Evolutionary conservation across 2,888 invertebrate species (phyloP), one percentile per base, ranked within the genome.

Genomic region (Catocala sponsa): DNA sequence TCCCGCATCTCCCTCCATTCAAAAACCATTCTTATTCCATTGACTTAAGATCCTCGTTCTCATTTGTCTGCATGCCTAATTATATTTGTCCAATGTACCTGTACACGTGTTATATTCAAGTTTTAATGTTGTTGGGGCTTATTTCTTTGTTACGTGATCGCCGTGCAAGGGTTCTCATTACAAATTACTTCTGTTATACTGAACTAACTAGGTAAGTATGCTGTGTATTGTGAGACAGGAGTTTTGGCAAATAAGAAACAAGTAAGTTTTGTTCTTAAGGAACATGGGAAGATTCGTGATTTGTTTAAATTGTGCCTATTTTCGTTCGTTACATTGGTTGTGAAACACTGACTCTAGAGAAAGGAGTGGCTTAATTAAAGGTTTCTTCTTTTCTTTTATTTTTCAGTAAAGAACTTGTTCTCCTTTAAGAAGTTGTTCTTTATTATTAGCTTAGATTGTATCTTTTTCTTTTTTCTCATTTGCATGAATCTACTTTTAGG

Each of bases 61-160:
- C 5, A 13, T 38, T 68, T 75, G 54, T 43, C 12, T 9, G 53
- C n/a, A 10, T 62, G 55, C 53, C 55, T 53, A 51, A 61, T 63
- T 62, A 73, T 67, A 42, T 63, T 76, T 68, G 77, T 70, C 56
- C 43, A 59, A 52, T 60, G 59, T 72, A 79, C 81, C 81, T 77
- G 76, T 80, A 80, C 81, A 81, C 78, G 79, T 82, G 80, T 83
- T 73, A 76, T 81, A 80, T 71, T 81, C 65, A 79, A 83, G 83
- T 83, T 84, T 82, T 84, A 86, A 85, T 83, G 84, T 75, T 75
- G 80, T 80, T 72, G 63, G 76, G 74, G 71, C 80, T 82, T 87
- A 84, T 86, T 86, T 85, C 81, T 85, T 85, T 84, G 82, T 80
- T 83, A 83, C 80, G 75, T 73, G 79, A 76, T 75, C 77, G 73